Percentiles rank a stretch among this genome's conserved stretches.
phyloP scores from a whole-genome alignment of 1,140 invertebrate species.

The Microplitis mediator region DNA sequence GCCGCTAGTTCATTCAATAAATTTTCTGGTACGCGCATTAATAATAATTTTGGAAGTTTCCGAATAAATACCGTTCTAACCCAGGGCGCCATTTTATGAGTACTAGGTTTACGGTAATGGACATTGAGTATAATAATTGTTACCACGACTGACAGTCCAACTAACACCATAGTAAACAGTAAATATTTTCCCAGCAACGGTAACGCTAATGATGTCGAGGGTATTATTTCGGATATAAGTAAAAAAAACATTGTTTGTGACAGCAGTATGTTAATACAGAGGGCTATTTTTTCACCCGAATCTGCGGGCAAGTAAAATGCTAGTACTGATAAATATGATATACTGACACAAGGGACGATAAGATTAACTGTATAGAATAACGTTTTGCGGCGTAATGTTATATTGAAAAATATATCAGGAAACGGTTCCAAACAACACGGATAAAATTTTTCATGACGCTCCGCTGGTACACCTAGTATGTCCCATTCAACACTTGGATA shows the following conservation, averaged over 20 bases:
- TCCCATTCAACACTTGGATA: conserved; percentile 98
- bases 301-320: conserved; percentile 99
- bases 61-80: conserved; percentile 87
- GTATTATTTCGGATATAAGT: conserved; percentile 97
- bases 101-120: conserved; percentile 98
- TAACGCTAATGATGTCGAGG: conserved; percentile 95
- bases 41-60: conserved; percentile 78
- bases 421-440: conserved; percentile 87
- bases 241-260: conserved; percentile 99
- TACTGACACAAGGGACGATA: conserved; percentile 92
- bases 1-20: conserved; percentile 78
- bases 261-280: conserved; percentile 97
- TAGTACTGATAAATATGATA: conserved; percentile 87
- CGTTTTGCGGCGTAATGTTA: conserved; percentile 92
- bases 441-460: conserved; percentile 89
- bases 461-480: conserved; percentile 89
- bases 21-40: conserved; percentile 87
- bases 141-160: conserved; percentile 94
- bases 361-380: conserved; percentile 96
- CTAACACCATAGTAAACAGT: conserved; percentile 97
- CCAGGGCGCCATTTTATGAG: conserved; percentile 95
- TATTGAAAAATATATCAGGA: conserved; percentile 97
- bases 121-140: conserved; percentile 98
- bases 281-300: conserved; percentile 96
- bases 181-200: conserved; percentile 98